Evolutionary conservation across 2,888 invertebrate genomes (phyloP), one percentile per base, ranked within the genome.

Genomic region (Drosophila seclusa): DNA sequence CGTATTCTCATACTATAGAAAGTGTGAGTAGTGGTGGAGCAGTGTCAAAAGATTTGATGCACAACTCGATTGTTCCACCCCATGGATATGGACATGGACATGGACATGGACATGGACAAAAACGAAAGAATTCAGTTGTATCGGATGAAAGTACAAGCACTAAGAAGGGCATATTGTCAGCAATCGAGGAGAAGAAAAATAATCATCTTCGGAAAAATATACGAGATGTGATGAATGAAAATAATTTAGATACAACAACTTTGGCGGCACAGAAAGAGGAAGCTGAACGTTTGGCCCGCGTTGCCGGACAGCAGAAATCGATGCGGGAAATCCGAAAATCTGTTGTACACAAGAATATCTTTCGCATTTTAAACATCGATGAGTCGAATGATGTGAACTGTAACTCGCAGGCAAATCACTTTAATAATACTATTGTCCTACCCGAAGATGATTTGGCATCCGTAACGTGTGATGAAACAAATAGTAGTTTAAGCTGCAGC

Each of bases 181-280:
- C 78, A 7, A 65, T 71, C n/a, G 92, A 92, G 32, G 92, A 92
- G 24, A 92, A 92, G 59, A 92, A 92, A 68, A 89, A 81, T 60
- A 87, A 80, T 49, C 96, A 96, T 92, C 95, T 97, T 90, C 94
- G 98, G 48, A 95, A 97, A 73, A 98, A 98, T 91, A 98, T 98
- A 83, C 95, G 98, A 66, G 98, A 98, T 93, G 98, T 99, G 11
- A 96, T 98, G 95, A 97, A 97, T 90, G 98, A 98, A 90, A 97
- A 97, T 74, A 97, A 98, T 91, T 93, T 99, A 75, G 99, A 99
- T 91, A 97, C 97, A 74, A 97, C 97, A 18, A 99, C 99, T 3
- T 93, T 98, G 62, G 96, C 96, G 31, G 99, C 99, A 0, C 99
- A 99, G 92, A 94, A 97, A 38, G 98, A 98, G 92, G 99, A 99